Conservation (phyloP, 1,140 invertebrate species). For the Dreissena polymorpha region DNA sequence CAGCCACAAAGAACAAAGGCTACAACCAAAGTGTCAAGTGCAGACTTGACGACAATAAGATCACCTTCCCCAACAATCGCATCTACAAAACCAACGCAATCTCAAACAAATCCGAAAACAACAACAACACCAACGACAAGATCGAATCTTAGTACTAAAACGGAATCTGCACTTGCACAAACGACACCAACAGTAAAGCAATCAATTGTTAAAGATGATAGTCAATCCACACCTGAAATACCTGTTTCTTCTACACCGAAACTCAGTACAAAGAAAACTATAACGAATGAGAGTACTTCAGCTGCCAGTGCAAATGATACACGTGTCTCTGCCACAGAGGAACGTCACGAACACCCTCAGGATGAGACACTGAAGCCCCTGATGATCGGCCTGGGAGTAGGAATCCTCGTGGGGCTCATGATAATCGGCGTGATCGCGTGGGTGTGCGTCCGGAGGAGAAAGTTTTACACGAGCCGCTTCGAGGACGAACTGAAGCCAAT, state of each 20-base stretch:
- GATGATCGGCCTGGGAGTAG: slow-evolving; percentile 49
- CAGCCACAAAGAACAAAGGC: neutral
- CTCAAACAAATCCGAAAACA: neutral
- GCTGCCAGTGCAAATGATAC: neutral
- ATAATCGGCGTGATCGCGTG: slow-evolving; percentile 40
- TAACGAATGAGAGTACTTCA: neutral
- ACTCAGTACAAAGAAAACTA: neutral
- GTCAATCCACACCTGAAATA: neutral
- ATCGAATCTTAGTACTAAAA: no score
- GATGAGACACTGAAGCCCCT: slow-evolving; percentile 46
- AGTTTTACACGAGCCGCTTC: slow-evolving; percentile 36
- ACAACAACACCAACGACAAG: neutral
- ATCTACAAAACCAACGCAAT: neutral
- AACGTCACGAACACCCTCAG: slow-evolving; percentile 23
- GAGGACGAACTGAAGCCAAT: slow-evolving; percentile 52
- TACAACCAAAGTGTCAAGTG: neutral
- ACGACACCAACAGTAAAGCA: neutral
- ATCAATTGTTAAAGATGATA: neutral
- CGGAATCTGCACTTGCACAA: neutral
- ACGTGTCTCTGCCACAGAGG: neutral
- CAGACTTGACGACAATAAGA: neutral
- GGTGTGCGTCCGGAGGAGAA: slow-evolving; percentile 27
- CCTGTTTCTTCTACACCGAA: neutral
- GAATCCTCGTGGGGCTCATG: slow-evolving; percentile 39
- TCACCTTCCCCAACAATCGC: no score